These are phyloP conservation scores for Drosophila eohydei DNA, from an alignment of 2,888 invertebrate species.

Conservation along the genomic window DNA sequence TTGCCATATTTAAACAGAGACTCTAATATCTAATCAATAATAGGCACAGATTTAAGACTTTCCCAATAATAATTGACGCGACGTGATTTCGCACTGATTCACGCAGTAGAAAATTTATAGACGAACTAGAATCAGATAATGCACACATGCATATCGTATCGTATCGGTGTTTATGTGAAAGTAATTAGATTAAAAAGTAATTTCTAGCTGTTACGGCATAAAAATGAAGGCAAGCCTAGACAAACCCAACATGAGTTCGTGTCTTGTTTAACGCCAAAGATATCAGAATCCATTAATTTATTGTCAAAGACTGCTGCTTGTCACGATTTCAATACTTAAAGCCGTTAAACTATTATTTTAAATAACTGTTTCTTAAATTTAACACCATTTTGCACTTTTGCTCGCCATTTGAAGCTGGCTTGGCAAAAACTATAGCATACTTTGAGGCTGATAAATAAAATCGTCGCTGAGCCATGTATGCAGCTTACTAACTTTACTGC, in stretches of 20 bases:
- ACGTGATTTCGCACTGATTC: slow-evolving; percentile 39
- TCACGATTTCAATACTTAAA: background rate
- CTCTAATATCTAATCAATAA: slow-evolving; percentile 47
- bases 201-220: background rate
- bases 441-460: slow-evolving; percentile 9
- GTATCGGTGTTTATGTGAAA: background rate
- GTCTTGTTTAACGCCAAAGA: background rate
- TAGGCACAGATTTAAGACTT: slow-evolving; percentile 46
- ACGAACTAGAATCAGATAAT: no score
- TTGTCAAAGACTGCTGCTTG: background rate
- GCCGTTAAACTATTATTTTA: no score
- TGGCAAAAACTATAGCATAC: slow-evolving; percentile 18
- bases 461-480: slow-evolving; percentile 8
- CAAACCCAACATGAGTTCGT: background rate
- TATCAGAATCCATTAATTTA: background rate
- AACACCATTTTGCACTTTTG: background rate
- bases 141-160: no score
- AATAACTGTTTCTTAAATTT: no score
- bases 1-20: slow-evolving; percentile 13
- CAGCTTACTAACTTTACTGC: background rate
- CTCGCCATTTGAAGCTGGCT: background rate
- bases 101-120: slow-evolving; percentile 30
- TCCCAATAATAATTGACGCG: slow-evolving; percentile 35
- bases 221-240: background rate
- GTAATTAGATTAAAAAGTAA: background rate